Percentiles rank a stretch among this genome's conserved stretches.
Evolutionary conservation across 2,888 invertebrate species (phyloP).

Genomic region (Nebria brevicollis): DNA sequence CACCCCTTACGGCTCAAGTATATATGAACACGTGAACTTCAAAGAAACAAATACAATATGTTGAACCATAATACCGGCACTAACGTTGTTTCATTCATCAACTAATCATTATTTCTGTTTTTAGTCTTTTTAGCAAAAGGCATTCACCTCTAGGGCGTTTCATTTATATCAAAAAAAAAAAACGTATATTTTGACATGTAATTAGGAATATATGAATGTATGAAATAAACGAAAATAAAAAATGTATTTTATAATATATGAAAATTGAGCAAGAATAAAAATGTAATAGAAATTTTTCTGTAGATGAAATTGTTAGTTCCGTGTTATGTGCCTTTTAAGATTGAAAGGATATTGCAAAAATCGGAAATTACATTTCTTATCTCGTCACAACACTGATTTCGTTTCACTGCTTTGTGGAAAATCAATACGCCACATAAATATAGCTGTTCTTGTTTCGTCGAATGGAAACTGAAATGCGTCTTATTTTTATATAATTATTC

Average conservation of each 20-base stretch:
- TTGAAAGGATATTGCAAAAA: slow-evolving; percentile 42
- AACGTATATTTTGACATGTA: no score
- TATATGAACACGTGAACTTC: not conserved
- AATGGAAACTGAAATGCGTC: not conserved
- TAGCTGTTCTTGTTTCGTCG: not conserved
- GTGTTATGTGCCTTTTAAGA: slow-evolving; percentile 35
- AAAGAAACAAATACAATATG: not conserved
- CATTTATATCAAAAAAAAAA: no score
- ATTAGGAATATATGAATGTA: no score
- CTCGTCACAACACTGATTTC: slow-evolving; percentile 24
- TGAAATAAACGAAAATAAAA: no score
- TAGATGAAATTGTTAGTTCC: slow-evolving; percentile 10
- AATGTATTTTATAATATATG: no score
- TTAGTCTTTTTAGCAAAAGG: no score
- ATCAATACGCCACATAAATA: slow-evolving; percentile 3
- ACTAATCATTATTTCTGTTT: no score
- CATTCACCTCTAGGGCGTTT: no score
- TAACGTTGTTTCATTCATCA: no score
- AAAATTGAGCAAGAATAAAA: not conserved
- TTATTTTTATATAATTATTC: not conserved
- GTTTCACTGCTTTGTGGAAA: slow-evolving; percentile 2
- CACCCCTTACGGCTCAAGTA: not conserved
- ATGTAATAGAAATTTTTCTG: not conserved
- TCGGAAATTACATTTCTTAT: slow-evolving; percentile 46
- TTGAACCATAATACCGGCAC: no score